Evolutionary conservation across 1,140 invertebrate genomes (phyloP).

Genomic region (Cyphomyrmex costatus): DNA sequence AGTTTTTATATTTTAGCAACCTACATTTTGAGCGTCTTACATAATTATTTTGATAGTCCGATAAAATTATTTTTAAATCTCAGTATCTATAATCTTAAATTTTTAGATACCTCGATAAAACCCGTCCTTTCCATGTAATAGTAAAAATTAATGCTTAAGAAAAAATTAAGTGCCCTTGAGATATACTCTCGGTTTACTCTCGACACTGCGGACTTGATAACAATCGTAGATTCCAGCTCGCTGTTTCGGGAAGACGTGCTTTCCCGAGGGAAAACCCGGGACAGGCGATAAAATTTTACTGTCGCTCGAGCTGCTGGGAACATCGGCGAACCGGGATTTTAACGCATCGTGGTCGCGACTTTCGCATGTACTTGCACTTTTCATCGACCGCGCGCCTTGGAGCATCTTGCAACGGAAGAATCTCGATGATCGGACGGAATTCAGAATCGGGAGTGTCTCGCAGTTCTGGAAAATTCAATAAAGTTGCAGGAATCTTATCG

Average conservation of each 20-base stretch:
- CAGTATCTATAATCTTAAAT: too few relatives aligned
- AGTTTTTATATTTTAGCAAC: too few relatives aligned
- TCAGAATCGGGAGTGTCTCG: conserved; percentile 12
- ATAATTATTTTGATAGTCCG: too few relatives aligned
- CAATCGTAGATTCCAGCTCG: neutral
- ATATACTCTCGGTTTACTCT: neutral
- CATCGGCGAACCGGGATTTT: conserved; percentile 37
- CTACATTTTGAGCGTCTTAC: too few relatives aligned
- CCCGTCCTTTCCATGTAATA: too few relatives aligned
- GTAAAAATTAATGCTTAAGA: neutral
- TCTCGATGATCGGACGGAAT: conserved; percentile 44
- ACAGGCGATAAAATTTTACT: conserved; percentile 55
- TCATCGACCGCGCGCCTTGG: conserved; percentile 12
- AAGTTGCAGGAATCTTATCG: conserved; percentile 29
- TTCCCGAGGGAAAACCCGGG: neutral
- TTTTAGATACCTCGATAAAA: too few relatives aligned
- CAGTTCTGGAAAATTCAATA: conserved; percentile 37
- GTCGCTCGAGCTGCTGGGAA: conserved; percentile 24
- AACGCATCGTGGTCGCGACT: conserved; percentile 46
- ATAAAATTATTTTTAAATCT: too few relatives aligned
- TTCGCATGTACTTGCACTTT: conserved; percentile 44
- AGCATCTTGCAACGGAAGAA: neutral
- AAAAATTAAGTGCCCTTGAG: neutral
- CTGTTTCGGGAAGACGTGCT: conserved; percentile 25
- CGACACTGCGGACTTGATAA: conserved; percentile 10